phyloP scores from a whole-genome alignment of 1,140 invertebrate genomes.

The Dendrolimus kikuchii region DNA sequence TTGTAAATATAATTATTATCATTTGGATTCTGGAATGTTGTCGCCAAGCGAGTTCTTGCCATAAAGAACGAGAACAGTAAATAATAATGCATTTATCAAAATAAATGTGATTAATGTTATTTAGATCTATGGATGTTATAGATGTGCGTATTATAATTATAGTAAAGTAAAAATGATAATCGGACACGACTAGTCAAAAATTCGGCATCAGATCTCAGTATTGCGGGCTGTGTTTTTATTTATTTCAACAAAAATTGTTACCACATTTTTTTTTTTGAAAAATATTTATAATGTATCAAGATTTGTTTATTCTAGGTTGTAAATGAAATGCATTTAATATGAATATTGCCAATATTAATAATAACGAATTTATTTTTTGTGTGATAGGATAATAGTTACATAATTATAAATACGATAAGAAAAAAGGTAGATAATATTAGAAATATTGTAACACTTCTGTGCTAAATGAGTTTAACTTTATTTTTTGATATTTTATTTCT shows the following conservation, averaged over 20 bases:
- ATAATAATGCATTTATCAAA: constrained; percentile 5
- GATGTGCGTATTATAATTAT: constrained; percentile 8
- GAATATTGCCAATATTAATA: constrained; percentile 1
- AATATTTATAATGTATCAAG: constrained; percentile 5
- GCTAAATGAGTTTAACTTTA: too few species aligned
- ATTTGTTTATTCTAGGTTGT: constrained; percentile 1
- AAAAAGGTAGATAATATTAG: too few species aligned
- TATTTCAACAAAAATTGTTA: constrained; percentile 18
- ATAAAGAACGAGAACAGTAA: background rate
- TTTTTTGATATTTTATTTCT: too few species aligned
- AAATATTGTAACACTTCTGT: too few species aligned
- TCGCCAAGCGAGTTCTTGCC: too few species aligned
- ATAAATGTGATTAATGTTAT: background rate
- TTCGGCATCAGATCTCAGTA: constrained; percentile 47
- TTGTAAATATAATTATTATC: too few species aligned
- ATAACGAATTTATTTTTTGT: constrained; percentile 56
- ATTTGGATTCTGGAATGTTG: too few species aligned
- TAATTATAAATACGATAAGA: too few species aligned
- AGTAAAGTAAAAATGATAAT: constrained; percentile 2
- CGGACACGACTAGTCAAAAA: constrained; percentile 8
- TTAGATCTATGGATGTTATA: constrained; percentile 34
- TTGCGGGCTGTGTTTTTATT: constrained; percentile 53
- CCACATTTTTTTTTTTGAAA: constrained; percentile 7
- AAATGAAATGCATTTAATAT: constrained; percentile 5
- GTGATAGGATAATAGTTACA: constrained; percentile 17